Evolutionary conservation across 2,113 vertebrate species (phyloP).

Genomic region (Numenius arquata): DNA sequence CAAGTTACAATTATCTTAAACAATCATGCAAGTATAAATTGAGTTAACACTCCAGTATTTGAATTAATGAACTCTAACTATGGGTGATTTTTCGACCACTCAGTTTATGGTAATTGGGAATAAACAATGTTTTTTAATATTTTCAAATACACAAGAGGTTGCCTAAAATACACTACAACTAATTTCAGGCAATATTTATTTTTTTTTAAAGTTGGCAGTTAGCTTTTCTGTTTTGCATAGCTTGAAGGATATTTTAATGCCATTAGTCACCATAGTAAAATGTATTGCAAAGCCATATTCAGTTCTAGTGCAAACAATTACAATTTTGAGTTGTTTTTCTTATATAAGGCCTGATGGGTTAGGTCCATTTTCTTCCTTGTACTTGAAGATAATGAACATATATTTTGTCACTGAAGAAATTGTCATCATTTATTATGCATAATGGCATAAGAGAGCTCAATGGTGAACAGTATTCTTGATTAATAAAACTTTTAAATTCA

Average conservation of each 20-base stretch:
- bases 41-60: neutral
- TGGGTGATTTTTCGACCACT: neutral
- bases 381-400: neutral
- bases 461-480: neutral
- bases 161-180: neutral
- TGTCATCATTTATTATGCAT: neutral
- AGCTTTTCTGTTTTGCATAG: neutral
- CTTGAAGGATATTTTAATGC: neutral
- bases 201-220: neutral
- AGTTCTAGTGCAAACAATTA: neutral
- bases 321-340: neutral
- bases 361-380: neutral
- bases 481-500: neutral
- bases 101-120: neutral
- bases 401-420: neutral
- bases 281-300: neutral
- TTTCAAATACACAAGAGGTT: neutral
- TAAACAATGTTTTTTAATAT: neutral
- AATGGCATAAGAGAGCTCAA: neutral
- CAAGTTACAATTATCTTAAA: neutral
- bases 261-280: neutral
- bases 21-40: neutral
- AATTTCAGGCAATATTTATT: neutral
- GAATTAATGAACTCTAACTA: neutral
- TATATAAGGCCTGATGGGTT: neutral